Percentiles rank a stretch among this genome's conserved stretches.
These are phyloP conservation scores for Trissolcus brochymenae DNA, from an alignment of 2,888 invertebrate genomes.

Conservation along the genomic window DNA sequence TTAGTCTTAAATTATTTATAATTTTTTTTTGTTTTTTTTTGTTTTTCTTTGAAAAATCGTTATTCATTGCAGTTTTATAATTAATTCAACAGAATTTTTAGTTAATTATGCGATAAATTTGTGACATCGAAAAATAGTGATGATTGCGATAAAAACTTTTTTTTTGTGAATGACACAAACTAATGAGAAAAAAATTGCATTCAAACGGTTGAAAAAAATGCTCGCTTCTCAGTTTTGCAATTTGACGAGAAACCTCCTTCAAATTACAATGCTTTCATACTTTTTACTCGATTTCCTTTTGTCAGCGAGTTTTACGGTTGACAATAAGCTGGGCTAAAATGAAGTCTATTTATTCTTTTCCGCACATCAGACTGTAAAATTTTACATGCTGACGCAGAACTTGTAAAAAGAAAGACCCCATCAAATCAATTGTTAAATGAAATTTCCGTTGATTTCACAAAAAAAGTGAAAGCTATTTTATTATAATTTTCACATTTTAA, in stretches of 20 bases:
- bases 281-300: constrained; percentile 10
- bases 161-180: constrained; percentile 14
- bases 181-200: constrained; percentile 12
- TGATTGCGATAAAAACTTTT: not conserved
- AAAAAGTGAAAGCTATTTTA: not conserved
- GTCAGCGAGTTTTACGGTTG: constrained; percentile 12
- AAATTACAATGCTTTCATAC: constrained; percentile 19
- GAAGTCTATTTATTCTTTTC: constrained; percentile 5
- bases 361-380: not conserved
- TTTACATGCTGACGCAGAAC: constrained; percentile 4
- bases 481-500: not conserved
- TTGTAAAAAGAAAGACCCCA: not conserved
- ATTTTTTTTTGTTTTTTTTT: no score
- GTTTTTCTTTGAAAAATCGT: no score
- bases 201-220: constrained; percentile 14
- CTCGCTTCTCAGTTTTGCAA: constrained; percentile 6
- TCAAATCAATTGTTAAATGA: not conserved
- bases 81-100: not conserved
- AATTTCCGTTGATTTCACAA: not conserved
- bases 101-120: not conserved
- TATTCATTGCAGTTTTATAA: not conserved
- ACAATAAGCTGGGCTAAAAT: constrained; percentile 5
- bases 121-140: not conserved
- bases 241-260: constrained; percentile 7
- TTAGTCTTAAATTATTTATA: no score